Evolutionary conservation across 2,113 vertebrate genomes (phyloP), one percentile per base, ranked within the genome.

Genomic region (Philantomba maxwellii): DNA sequence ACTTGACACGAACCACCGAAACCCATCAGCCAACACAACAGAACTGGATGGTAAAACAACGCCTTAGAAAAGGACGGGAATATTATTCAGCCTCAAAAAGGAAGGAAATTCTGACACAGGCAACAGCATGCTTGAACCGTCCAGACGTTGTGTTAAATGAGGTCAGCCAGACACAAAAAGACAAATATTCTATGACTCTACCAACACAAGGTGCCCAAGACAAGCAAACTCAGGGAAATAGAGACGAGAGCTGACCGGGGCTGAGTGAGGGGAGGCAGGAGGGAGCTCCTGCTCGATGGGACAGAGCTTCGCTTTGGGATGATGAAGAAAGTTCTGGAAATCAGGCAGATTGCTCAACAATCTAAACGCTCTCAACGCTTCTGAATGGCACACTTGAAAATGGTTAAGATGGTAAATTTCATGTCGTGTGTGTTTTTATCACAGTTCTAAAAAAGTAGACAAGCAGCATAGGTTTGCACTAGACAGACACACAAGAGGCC

Each of bases 271-370:
- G 49, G 23, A 6, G 7, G n/a, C 66, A 11, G 6, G 26, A 21
- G 4, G n/a, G 28, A 6, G 36, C 64, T 23, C 14, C 4, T 11
- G 4, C 28, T 33, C 5, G 30, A 5, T 11, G 73, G 60, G 55
- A 15, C 33, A 15, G 78, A 47, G 36, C 26, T 62, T 60, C 7
- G 12, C 43, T 15, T 30, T 30, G 10, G 10, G 53, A 60, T 58
- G 83, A 62, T 28, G 36, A 60, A 87, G 28, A 26, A 73, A 28
- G 51, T 58, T 87, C 89, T 51, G 51, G 89, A 87, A 26, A 49
- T 6, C 9, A 73, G 0, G 47, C 16, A 1, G 10, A 36, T 2
- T 21, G 28, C 2, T 5, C 6, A 4, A 8, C 12, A 39, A 6
- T 1, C 23, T 7, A 17, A 33, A 25, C 1, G n/a, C 2, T 19